Base-by-base conservation (phyloP, 1,140 invertebrate genomes). In the Drosophila kohkoa region DNA sequence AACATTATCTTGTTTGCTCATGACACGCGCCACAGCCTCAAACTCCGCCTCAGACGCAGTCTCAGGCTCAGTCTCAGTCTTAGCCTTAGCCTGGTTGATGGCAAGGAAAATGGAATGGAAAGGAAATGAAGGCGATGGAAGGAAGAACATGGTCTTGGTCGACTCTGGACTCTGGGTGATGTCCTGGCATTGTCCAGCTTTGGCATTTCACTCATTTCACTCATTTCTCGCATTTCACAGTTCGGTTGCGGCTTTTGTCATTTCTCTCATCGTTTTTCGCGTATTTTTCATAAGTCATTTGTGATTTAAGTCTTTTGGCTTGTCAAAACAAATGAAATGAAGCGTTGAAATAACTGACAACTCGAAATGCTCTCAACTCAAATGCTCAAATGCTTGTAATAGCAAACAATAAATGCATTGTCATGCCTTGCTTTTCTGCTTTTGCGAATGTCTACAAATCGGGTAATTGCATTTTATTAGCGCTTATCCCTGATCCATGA, bases 1-100 rank as follows among this genome's bases (percentile, higher is more conserved):
- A 88, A 88, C 81, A 88, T 88, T 88, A 88, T 89, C 85, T 88
- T 88, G 85, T 88, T 88, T 89, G 85, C 78, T 71, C 85, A 88
- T 89, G 85, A 88, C 83, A 88, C 83, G 85, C 85, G 85, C 70
- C 67, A 32, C 51, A 51, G 49, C 52, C 70, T 64, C 75, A 63
- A 57, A 16, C 54, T 57, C 6, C n/a, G 13, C 32, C 13, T 38
- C 52, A 15, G 4, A 8, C 8, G 15, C 32, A 5, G 8, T 15
- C 35, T 35, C 35, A 11, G 3, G 5, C 32, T n/a, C 3, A 57
- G 49, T 51, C 54, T 32, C 41, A 54, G 57, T 4, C 49, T 64
- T 71, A 58, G 48, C 15, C 32, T 38, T 38, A 10, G 35, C 35
- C 30, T 6, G 5, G 30, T 32, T 38, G 35, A 10, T 43, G 41